Evolutionary conservation across 1,140 invertebrate species (phyloP).

Genomic region (Drosophila willistoni): DNA sequence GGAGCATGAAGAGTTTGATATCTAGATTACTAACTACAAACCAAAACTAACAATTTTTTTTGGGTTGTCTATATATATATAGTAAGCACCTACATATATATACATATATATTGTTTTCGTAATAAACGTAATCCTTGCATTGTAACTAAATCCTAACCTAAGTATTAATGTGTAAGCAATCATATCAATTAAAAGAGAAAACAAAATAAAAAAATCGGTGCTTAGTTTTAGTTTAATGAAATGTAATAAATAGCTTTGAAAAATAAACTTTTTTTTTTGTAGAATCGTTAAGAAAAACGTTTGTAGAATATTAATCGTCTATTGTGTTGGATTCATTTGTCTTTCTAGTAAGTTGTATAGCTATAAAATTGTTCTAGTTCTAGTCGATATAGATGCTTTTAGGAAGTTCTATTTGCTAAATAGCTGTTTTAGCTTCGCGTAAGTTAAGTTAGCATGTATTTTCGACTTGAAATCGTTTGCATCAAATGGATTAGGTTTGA

Average conservation of each 20-base stretch:
- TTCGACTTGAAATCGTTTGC: too few species aligned
- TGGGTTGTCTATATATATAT: slow-evolving; percentile 23
- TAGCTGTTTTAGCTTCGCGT: too few species aligned
- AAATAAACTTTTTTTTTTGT: slow-evolving; percentile 27
- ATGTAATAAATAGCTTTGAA: slow-evolving; percentile 60
- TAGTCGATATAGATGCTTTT: too few species aligned
- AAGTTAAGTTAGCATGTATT: too few species aligned
- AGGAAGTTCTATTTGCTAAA: too few species aligned
- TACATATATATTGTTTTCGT: slow-evolving; percentile 17
- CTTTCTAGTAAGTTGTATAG: too few species aligned
- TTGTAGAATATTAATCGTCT: not conserved
- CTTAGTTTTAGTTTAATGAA: slow-evolving; percentile 56
- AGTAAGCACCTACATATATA: slow-evolving; percentile 10
- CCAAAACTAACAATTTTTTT: slow-evolving; percentile 12
- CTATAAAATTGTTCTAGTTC: too few species aligned
- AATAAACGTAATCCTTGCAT: slow-evolving; percentile 39
- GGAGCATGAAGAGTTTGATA: slow-evolving; percentile 62
- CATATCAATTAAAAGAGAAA: slow-evolving; percentile 37
- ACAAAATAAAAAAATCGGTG: slow-evolving; percentile 40
- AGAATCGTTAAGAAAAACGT: slow-evolving; percentile 5
- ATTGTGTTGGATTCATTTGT: not conserved
- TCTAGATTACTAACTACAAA: slow-evolving; percentile 31
- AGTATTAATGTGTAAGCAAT: slow-evolving; percentile 49
- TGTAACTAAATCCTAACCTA: slow-evolving; percentile 56
- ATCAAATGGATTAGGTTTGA: too few species aligned